These are phyloP conservation scores for Pipa parva DNA, from an alignment of 2,113 vertebrate species.

Conservation along the genomic window DNA sequence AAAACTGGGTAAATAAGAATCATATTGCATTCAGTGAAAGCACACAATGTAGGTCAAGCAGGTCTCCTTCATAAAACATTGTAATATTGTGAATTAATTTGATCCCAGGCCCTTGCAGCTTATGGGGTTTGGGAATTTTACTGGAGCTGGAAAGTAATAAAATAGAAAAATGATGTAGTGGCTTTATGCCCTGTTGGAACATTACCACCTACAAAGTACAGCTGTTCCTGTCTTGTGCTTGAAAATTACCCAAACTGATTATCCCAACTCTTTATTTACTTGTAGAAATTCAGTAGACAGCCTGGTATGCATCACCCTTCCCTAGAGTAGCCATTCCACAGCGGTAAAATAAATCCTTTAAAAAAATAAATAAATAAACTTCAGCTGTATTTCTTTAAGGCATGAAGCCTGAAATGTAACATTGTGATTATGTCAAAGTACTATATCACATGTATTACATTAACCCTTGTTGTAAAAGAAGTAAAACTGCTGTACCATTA, in stretches of 20 bases:
- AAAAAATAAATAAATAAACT: too few relatives aligned
- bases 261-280: constrained; percentile 12
- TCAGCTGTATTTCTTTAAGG: too few relatives aligned
- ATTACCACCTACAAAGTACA: constrained; percentile 12
- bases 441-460: too few relatives aligned
- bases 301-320: not conserved
- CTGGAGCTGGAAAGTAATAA: constrained; percentile 25
- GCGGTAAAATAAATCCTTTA: too few relatives aligned
- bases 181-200: constrained; percentile 17
- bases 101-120: not conserved
- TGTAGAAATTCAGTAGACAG: not conserved
- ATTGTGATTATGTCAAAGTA: too few relatives aligned
- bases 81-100: constrained; percentile 9
- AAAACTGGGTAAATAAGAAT: constrained; percentile 6
- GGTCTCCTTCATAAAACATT: constrained; percentile 10
- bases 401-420: too few relatives aligned
- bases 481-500: too few relatives aligned
- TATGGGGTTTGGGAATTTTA: constrained; percentile 4
- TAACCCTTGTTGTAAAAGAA: too few relatives aligned
- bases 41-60: constrained; percentile 5
- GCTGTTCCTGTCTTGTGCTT: not conserved
- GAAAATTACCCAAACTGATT: constrained; percentile 2
- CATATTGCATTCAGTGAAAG: constrained; percentile 1
- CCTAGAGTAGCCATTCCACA: not conserved
- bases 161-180: constrained; percentile 18